Evolutionary conservation across 1,140 invertebrate genomes (phyloP).

Genomic region (Drosophila subobscura): DNA sequence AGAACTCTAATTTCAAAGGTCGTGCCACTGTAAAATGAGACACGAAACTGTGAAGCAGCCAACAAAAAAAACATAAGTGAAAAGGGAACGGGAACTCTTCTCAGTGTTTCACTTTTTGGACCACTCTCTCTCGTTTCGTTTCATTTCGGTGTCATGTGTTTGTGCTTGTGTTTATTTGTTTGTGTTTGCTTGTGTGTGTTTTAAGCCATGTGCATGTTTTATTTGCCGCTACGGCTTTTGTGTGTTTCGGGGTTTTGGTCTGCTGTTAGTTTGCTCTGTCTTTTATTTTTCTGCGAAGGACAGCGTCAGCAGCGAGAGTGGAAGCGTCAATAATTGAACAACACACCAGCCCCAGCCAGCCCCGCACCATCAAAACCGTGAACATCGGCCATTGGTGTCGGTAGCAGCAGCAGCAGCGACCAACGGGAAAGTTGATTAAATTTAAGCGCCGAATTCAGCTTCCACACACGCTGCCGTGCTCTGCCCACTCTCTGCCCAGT

Average conservation of each 20-base stretch:
- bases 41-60: slow-evolving; percentile 2
- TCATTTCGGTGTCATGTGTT: slow-evolving; percentile 69
- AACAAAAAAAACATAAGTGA: background rate
- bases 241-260: no score
- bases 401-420: background rate
- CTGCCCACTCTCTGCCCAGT: background rate
- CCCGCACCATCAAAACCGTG: slow-evolving; percentile 4
- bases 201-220: slow-evolving; percentile 79
- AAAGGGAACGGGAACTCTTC: slow-evolving; percentile 6
- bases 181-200: slow-evolving; percentile 56
- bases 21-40: slow-evolving; percentile 46
- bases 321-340: slow-evolving; percentile 78
- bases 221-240: slow-evolving; percentile 62
- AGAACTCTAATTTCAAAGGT: slow-evolving; percentile 82
- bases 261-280: slow-evolving; percentile 9
- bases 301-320: slow-evolving; percentile 47
- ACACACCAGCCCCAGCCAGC: background rate
- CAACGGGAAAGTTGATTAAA: slow-evolving; percentile 66
- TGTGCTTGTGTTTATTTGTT: no score
- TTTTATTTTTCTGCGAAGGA: slow-evolving; percentile 62
- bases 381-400: slow-evolving; percentile 28
- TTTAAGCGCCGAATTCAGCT: slow-evolving; percentile 43
- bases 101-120: slow-evolving; percentile 38
- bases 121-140: slow-evolving; percentile 25
- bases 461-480: background rate